Evolutionary conservation across 2,113 vertebrate species (phyloP).

Genomic region (Tamias sibiricus): DNA sequence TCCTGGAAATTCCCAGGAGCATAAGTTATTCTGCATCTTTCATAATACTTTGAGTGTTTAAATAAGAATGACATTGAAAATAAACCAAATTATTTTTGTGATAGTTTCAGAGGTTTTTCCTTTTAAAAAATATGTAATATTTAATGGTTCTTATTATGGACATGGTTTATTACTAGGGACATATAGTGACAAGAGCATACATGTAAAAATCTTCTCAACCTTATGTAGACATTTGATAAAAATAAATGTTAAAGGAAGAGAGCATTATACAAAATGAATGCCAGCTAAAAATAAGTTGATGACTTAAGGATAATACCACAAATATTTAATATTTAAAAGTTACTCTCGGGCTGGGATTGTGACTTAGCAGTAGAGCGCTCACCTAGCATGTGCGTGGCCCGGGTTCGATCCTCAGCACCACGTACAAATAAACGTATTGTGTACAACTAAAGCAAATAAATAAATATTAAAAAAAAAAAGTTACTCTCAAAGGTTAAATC

Average conservation of each 20-base stretch:
- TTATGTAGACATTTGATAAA: background rate
- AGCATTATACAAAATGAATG: slow-evolving; percentile 22
- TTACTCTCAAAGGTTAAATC: slow-evolving; percentile 23
- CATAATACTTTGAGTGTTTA: slow-evolving; percentile 5
- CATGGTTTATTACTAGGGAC: slow-evolving; percentile 29
- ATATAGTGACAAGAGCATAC: slow-evolving; percentile 1
- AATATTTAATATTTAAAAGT: slow-evolving; percentile 26
- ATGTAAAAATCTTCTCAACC: background rate
- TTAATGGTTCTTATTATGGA: background rate
- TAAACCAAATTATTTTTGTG: slow-evolving; percentile 25
- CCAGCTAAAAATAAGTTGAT: slow-evolving; percentile 6
- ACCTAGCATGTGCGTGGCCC: too few relatives aligned
- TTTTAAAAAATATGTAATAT: background rate
- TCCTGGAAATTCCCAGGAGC: background rate
- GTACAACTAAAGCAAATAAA: too few relatives aligned
- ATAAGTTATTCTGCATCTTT: background rate
- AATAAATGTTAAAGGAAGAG: slow-evolving; percentile 14
- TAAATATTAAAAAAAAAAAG: too few relatives aligned
- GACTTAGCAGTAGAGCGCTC: too few relatives aligned
- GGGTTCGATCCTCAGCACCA: too few relatives aligned
- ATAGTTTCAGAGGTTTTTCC: slow-evolving; percentile 26
- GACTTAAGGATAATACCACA: background rate
- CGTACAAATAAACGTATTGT: too few relatives aligned
- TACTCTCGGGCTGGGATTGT: too few relatives aligned
- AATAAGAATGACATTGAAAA: background rate